phyloP scores from a whole-genome alignment of 2,113 vertebrate species.

The Ceyx margarethae region DNA sequence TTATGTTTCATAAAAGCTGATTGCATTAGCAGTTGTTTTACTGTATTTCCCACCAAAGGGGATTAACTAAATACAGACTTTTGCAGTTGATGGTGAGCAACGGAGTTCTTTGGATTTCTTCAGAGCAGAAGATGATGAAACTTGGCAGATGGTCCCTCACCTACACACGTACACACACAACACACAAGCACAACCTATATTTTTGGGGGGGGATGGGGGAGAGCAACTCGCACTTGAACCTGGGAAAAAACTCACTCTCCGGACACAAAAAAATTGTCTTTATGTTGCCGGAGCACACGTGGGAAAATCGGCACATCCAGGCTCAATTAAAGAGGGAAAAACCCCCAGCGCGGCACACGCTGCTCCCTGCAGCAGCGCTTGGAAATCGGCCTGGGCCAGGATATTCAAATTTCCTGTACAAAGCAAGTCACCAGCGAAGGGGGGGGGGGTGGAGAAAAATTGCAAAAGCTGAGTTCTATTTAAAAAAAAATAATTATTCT shows the following conservation, averaged over 20 bases:
- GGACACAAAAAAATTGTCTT: background rate
- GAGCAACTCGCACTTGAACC: background rate
- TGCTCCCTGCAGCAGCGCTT: background rate
- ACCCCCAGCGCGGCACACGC: rapidly evolving
- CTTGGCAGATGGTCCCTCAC: background rate
- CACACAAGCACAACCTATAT: background rate
- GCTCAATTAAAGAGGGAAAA: background rate
- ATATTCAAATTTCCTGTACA: constrained; percentile 59
- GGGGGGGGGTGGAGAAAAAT: background rate
- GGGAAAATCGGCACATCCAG: rapidly evolving
- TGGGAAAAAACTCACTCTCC: background rate
- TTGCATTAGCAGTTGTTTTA: background rate
- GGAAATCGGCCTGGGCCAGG: constrained; percentile 7
- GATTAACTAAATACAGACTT: background rate
- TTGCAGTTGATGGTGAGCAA: background rate
- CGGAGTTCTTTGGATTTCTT: background rate
- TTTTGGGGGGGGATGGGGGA: no score
- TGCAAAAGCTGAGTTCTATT: background rate
- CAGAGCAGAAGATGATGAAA: background rate
- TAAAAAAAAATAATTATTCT: no score
- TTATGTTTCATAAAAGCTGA: background rate
- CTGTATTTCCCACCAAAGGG: background rate
- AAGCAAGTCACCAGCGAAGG: constrained; percentile 2
- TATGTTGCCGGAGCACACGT: rapidly evolving
- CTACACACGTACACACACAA: background rate